Conservation (phyloP, 92 coral and sea anemone species). For the Bergia sp. region DNA sequence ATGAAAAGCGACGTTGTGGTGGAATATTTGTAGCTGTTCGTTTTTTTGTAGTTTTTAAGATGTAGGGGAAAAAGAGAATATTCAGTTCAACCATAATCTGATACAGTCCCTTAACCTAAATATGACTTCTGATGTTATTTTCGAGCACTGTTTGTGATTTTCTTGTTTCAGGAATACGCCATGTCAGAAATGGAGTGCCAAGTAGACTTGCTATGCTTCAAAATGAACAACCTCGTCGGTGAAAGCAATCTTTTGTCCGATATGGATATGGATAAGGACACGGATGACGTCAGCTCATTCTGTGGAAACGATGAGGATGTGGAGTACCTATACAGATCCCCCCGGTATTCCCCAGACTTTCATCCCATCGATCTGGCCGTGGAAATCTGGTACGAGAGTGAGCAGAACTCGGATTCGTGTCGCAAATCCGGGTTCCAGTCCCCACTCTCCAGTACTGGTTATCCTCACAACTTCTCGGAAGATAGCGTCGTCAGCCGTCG, state of each 20-base stretch:
- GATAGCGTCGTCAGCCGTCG: background rate
- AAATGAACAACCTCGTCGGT: conserved; percentile 25
- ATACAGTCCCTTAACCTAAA: no score
- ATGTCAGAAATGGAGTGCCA: conserved; percentile 42
- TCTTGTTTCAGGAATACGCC: conserved; percentile 27
- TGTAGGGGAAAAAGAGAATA: no score
- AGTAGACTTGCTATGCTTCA: conserved; percentile 15
- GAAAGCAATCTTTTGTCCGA: background rate
- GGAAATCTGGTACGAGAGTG: conserved; percentile 10
- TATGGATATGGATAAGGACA: background rate
- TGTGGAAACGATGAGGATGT: conserved; percentile 12
- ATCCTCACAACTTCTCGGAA: conserved; percentile 18
- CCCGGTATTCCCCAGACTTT: conserved; percentile 7
- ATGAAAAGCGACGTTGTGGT: no score
- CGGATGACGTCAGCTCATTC: background rate
- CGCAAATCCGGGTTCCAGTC: background rate
- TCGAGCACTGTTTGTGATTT: background rate
- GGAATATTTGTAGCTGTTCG: no score
- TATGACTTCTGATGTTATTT: background rate
- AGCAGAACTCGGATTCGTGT: background rate
- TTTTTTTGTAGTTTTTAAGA: no score
- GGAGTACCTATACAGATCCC: conserved; percentile 27
- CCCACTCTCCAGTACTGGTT: conserved; percentile 20
- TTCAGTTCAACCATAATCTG: no score
- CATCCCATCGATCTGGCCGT: background rate